Conservation (phyloP, 1,140 invertebrate species). For the Centruroides vittatus region DNA sequence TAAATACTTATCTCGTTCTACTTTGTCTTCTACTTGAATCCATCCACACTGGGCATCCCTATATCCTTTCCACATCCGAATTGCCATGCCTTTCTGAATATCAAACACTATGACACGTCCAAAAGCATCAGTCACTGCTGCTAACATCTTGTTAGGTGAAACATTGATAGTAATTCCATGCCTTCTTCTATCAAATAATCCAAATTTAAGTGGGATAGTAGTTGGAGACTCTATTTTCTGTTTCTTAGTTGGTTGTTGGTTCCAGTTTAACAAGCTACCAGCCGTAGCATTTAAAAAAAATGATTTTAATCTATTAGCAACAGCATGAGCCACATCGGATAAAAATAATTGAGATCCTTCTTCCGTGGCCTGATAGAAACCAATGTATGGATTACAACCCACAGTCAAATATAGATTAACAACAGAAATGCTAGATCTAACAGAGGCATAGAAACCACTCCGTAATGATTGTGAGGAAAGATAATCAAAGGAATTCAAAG, state of each 20-base stretch:
- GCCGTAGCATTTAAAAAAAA: slow-evolving; percentile 29
- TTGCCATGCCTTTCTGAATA: slow-evolving; percentile 53
- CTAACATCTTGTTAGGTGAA: slow-evolving; percentile 63
- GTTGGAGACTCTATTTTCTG: slow-evolving; percentile 37
- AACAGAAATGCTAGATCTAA: slow-evolving; percentile 55
- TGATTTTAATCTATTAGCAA: slow-evolving; percentile 53
- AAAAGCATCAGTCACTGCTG: slow-evolving; percentile 66
- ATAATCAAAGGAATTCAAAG: slow-evolving; percentile 71
- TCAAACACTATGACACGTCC: slow-evolving; percentile 76
- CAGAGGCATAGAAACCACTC: slow-evolving; percentile 53
- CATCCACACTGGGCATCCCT: slow-evolving; percentile 84
- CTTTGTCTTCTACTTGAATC: slow-evolving; percentile 56
- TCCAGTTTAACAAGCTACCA: slow-evolving; percentile 22
- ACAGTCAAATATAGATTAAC: slow-evolving; percentile 59
- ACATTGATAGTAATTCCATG: slow-evolving; percentile 52
- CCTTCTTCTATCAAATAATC: slow-evolving; percentile 66
- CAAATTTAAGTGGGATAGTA: slow-evolving; percentile 38
- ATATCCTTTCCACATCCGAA: slow-evolving; percentile 86
- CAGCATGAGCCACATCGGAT: slow-evolving; percentile 72
- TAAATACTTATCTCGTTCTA: slow-evolving; percentile 24
- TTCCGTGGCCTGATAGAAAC: slow-evolving; percentile 77
- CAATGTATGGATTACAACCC: slow-evolving; percentile 69
- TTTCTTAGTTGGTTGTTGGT: slow-evolving; percentile 22
- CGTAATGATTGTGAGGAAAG: slow-evolving; percentile 61
- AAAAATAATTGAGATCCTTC: slow-evolving; percentile 43